phyloP scores from a whole-genome alignment of 2,888 invertebrate genomes.

The Parnassius smintheus region DNA sequence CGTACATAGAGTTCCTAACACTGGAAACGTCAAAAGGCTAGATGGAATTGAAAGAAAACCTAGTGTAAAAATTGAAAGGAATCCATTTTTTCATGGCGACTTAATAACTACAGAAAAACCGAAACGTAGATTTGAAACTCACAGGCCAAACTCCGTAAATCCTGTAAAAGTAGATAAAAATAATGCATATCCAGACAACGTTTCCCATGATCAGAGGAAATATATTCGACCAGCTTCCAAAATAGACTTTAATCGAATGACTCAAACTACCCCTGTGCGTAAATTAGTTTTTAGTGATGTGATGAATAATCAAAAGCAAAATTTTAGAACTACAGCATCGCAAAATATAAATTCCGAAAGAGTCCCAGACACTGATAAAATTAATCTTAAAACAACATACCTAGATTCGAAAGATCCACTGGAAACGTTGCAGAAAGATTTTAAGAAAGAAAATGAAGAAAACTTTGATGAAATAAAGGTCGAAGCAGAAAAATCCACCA shows the following conservation, averaged over 20 bases:
- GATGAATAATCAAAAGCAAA: neutral
- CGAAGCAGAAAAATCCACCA: neutral
- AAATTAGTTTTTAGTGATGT: neutral
- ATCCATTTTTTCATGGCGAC: conserved; percentile 1
- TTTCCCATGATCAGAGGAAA: neutral
- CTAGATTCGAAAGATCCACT: neutral
- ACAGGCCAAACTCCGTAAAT: neutral
- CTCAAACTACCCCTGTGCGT: neutral
- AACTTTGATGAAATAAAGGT: neutral
- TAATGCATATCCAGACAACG: neutral
- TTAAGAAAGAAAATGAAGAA: neutral
- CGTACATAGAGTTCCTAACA: conserved; percentile 46
- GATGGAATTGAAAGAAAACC: conserved; percentile 30
- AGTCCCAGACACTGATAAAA: neutral
- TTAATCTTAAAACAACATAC: neutral
- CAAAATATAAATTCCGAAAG: neutral
- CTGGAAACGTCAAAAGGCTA: conserved; percentile 47
- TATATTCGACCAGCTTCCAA: neutral
- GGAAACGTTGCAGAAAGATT: neutral
- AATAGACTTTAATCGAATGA: neutral
- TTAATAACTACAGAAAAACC: neutral
- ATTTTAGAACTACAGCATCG: neutral
- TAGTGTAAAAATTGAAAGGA: conserved; percentile 20
- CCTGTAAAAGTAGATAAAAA: neutral
- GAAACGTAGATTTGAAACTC: neutral